phyloP scores from a whole-genome alignment of 1,140 invertebrate species.

The Stenopsyche tienmushanensis region DNA sequence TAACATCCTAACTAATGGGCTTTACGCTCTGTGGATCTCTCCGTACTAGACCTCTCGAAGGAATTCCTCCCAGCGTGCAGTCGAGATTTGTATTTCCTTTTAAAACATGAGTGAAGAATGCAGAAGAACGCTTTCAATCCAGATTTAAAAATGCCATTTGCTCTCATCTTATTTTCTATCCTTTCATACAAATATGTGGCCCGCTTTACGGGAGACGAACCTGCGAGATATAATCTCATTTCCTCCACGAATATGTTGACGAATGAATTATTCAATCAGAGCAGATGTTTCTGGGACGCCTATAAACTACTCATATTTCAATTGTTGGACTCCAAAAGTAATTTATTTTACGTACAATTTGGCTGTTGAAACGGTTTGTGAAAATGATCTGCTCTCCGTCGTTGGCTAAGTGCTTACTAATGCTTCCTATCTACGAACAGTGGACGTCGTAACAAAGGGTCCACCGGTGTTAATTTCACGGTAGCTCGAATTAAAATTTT shows the following conservation, averaged over 20 bases:
- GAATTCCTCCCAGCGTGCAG: neutral
- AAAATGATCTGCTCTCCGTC: no score
- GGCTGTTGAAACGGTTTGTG: neutral
- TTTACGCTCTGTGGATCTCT: neutral
- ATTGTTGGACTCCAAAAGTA: neutral
- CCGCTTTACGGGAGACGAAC: neutral
- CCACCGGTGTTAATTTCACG: constrained; percentile 29
- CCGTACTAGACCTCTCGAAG: neutral
- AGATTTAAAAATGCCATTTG: neutral
- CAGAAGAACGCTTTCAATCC: neutral
- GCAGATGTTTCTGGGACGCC: neutral
- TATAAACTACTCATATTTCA: neutral
- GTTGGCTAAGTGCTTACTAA: constrained; percentile 24
- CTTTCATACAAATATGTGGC: neutral
- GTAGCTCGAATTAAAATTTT: constrained; percentile 29
- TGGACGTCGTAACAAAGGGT: constrained; percentile 16
- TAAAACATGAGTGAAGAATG: neutral
- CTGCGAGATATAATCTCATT: neutral
- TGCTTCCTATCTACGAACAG: neutral
- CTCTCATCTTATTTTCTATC: no score
- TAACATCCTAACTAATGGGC: neutral
- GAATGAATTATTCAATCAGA: neutral
- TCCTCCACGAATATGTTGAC: neutral
- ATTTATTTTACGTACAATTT: neutral
- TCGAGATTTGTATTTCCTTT: neutral